Evolutionary conservation across 1,140 invertebrate genomes (phyloP), one percentile per base, ranked within the genome.

Genomic region (Drosophila asahinai): DNA sequence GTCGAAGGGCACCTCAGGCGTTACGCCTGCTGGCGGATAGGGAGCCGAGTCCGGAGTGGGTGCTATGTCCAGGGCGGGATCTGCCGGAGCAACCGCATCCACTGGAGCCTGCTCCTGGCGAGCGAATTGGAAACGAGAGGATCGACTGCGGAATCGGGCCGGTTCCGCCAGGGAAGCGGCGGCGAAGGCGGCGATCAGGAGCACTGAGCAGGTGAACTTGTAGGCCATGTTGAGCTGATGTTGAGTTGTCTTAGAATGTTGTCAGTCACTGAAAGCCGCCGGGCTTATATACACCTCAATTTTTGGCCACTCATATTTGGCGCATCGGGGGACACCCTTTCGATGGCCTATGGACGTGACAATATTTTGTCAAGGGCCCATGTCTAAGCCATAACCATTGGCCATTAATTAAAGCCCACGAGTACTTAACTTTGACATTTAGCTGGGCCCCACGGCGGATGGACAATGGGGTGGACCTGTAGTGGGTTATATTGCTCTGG

Each of bases 331-430:
- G 81, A 81, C 86, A 81, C 52, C 74, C 51, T 77, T 70, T 75
- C 47, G 76, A 71, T 79, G 60, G 57, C 72, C 63, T 57, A 74
- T 30, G 62, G 36, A 72, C 84, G 84, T 89, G 84, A 89, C 84
- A 90, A 90, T 89, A 89, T 89, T 89, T 89, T 60, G 74, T 76
- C 84, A 89, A 86, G 84, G 84, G 78, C 86, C 81, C 73, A 87
- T 84, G 81, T 84, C 54, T 72, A 59, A 78, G 30, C 81, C 70
- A 89, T 87, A 75, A 81, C 72, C 67, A 75, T 71, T 59, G 72
- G 42, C 70, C 58, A 68, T 87, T 83, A 78, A 83, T 55, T 59
- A 57, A 30, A 47, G 48, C 45, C 40, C 55, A 25, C 48, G 64
- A 55, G 55, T 55, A 67, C 49, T 74, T 78, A 81, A 74, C 60